Evolutionary conservation across 2,113 vertebrate genomes (phyloP).

Genomic region (Lamprologus ornatipinnis): DNA sequence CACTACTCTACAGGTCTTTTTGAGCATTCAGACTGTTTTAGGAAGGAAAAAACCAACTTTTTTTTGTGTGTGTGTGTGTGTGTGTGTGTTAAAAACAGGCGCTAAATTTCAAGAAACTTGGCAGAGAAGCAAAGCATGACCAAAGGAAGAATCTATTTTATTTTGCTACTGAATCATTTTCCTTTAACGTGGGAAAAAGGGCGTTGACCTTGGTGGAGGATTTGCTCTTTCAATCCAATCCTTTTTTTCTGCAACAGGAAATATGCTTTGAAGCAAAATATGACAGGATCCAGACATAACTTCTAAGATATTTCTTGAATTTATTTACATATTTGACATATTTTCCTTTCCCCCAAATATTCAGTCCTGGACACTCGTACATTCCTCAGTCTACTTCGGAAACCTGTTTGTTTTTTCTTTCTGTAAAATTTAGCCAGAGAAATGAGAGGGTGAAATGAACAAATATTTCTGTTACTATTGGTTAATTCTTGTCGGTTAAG

Average conservation of each 20-base stretch:
- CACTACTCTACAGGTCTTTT: neutral
- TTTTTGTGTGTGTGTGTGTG: rapidly evolving
- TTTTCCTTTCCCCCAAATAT: neutral
- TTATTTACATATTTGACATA: neutral
- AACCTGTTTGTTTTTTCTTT: neutral
- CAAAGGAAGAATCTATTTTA: neutral
- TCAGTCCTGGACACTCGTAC: neutral
- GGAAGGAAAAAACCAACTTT: neutral
- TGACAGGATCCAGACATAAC: neutral
- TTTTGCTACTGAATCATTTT: neutral
- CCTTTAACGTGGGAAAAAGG: neutral
- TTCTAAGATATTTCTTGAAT: neutral
- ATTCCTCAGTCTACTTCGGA: neutral
- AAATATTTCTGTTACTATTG: neutral
- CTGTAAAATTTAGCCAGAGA: neutral
- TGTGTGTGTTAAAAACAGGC: neutral
- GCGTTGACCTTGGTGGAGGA: neutral
- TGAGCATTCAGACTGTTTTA: neutral
- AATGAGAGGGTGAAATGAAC: neutral
- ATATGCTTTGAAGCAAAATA: neutral
- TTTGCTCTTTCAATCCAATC: neutral
- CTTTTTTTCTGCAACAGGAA: neutral
- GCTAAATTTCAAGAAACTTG: neutral
- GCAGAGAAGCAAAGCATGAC: neutral
- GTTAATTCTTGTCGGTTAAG: neutral